Base-by-base conservation (phyloP, 2,113 vertebrate genomes). In the Macrotis lagotis region DNA sequence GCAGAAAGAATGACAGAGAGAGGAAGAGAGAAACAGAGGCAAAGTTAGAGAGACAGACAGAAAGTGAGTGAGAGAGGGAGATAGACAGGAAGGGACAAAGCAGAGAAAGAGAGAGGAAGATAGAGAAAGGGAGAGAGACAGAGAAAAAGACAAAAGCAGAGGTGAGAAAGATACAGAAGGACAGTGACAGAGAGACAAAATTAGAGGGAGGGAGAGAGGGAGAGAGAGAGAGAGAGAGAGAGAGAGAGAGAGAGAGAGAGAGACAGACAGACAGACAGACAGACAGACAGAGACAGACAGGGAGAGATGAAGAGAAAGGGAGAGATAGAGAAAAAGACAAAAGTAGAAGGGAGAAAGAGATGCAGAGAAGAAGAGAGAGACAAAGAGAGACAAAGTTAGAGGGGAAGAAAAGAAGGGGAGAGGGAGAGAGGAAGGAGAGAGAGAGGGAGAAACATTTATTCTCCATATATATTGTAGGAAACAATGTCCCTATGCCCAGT, bases 141-240 rank as follows among this genome's bases (percentile, higher is more conserved):
- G 89, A 95, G 96, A 89, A 94, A 95, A 96, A 95, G 93, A 26
- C 83, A 50, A 94, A 93, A 95, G 50, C 91, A 25, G 2, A 24
- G 37, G 11, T 14, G 10, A 66, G 31, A 66, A 31, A n/a, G 6
- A 37, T 25, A 8, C 0, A 28, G 25, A 28, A 1, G 16, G 3
- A 55, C 0, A 11, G 51, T 51, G 50, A 51, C 51, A 55, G 31
- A 66, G 31, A n/a, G 31, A 74, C 12, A n/a, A 3, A 59, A 14
- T n/a, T 0, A 74, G 37, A 74, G 0, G 8, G 6, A 22, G 0
- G 6, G 37, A 7, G 19, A 8, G 37, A 22, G 6, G 22, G 5
- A n/a, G 6, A 83, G 1, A 83, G 16, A 26, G 8, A 55, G 25
- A 55, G 0, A 55, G 53, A 26, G 25, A 26, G 2, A 55, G 25